A percentile compares a stretch with the other conserved stretches of the same genome.
Evolutionary conservation across 2,888 invertebrate species (phyloP).

Genomic region (Caenorhabditis afra): DNA sequence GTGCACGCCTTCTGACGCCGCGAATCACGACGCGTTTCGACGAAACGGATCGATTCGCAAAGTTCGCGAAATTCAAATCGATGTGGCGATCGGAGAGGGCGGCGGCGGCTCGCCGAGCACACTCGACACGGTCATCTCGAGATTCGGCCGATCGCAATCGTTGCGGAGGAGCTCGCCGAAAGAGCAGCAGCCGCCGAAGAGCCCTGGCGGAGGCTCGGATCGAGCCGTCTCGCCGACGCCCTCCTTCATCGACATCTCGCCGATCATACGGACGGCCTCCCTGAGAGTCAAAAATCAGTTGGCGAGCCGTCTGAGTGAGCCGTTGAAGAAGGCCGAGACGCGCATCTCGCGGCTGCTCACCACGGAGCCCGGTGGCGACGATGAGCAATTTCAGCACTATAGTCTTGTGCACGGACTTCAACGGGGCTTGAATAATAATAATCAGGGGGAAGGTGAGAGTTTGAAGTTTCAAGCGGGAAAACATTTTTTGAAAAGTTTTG

Average conservation of each 20-base stretch:
- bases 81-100: constrained; percentile 13
- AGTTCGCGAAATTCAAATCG: constrained; percentile 50
- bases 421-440: constrained; percentile 43
- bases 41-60: constrained; percentile 50
- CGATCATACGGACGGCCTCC: constrained; percentile 63
- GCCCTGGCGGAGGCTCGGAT: constrained; percentile 14
- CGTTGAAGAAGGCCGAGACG: constrained; percentile 62
- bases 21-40: background rate
- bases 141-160: constrained; percentile 57
- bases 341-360: constrained; percentile 41
- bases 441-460: constrained; percentile 40
- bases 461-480: background rate
- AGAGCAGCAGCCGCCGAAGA: constrained; percentile 2
- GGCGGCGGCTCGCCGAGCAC: constrained; percentile 15
- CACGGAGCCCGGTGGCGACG: constrained; percentile 15
- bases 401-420: constrained; percentile 52
- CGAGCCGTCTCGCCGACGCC: constrained; percentile 42
- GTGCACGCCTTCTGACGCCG: no score
- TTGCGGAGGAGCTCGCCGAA: constrained; percentile 31
- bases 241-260: constrained; percentile 57
- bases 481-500: background rate
- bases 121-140: constrained; percentile 38
- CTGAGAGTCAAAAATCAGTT: constrained; percentile 66
- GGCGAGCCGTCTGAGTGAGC: constrained; percentile 65
- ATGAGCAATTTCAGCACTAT: constrained; percentile 59